Base-by-base conservation (phyloP, 2,797 vertebrate species). In the Bovichtus variegatus region DNA sequence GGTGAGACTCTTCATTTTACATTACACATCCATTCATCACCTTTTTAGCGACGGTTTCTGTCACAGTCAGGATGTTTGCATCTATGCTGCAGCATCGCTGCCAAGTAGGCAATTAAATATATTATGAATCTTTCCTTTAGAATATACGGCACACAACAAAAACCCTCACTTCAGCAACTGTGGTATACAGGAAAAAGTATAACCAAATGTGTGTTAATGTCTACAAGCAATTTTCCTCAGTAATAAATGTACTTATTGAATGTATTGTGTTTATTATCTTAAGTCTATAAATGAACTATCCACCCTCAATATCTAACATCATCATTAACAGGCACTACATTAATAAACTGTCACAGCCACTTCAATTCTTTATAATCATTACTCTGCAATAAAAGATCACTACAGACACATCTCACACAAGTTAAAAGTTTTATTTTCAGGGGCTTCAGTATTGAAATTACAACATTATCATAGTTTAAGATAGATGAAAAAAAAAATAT, bases 1-100 rank as follows among this genome's bases (percentile, higher is more conserved):
- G 64, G 65, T 41, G 40, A 12, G 31, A 51, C 80, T 83, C 44
- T 74, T 83, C 74, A 61, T 85, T 78, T 86, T 78, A 71, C 54
- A 74, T 85, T 69, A 71, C 81, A 67, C 55, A 11, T 60, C 62
- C 34, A 80, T 71, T 64, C 70, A 57, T 82, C 78, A 78, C 71
- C 57, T 58, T 62, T 80, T 74, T 21, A 19, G 19, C 16, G 15
- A 46, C 60, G 3, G 34, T 67, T 82, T 80, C 65, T 76, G 58
- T 82, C 58, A 55, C 55, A 46, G 71, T 62, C 55, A n/a, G 65
- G 21, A 82, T 29, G 43, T 76, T 54, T 71, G 27, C 65, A 75
- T 83, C 75, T 43, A 50, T 18, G 46, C 60, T 62, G 79, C 11
- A 21, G 68, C 50, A 85, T 80, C 49, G 40, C 49, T 81, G 84